These are phyloP conservation scores for Macrosteles quadrilineatus DNA, from an alignment of 1,140 invertebrate species.

Conservation along the genomic window DNA sequence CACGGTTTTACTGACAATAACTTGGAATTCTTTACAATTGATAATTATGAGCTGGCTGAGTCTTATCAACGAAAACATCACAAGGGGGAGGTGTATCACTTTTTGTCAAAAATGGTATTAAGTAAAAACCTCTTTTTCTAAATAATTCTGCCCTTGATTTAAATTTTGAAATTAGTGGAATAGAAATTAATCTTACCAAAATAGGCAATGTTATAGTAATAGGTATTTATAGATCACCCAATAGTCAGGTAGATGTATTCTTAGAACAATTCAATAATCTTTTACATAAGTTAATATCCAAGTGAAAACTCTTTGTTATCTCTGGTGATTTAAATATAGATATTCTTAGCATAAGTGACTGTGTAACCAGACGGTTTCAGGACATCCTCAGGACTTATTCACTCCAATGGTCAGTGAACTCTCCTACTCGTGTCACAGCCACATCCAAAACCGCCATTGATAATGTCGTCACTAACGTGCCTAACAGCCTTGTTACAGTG, in stretches of 20 bases:
- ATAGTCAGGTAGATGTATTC: neutral
- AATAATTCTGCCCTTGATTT: neutral
- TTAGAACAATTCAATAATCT: neutral
- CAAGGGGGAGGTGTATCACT: neutral
- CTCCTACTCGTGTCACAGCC: neutral
- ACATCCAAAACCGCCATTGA: neutral
- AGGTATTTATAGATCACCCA: neutral
- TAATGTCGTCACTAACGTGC: neutral
- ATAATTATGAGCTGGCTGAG: neutral
- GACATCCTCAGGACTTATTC: neutral
- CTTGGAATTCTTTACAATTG: neutral
- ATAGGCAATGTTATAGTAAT: neutral
- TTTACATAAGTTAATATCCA: neutral
- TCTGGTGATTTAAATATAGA: neutral
- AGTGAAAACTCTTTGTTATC: neutral
- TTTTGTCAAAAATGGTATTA: neutral
- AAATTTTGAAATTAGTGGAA: neutral
- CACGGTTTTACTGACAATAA: neutral
- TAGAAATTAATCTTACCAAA: neutral
- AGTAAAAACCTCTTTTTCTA: neutral
- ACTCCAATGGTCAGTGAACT: neutral
- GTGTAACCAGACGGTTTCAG: neutral
- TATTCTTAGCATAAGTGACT: neutral
- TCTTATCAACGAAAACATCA: neutral
- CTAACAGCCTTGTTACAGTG: neutral